These are phyloP conservation scores for Microctonus aethiopoides DNA, from an alignment of 2,888 invertebrate genomes.

Conservation along the genomic window DNA sequence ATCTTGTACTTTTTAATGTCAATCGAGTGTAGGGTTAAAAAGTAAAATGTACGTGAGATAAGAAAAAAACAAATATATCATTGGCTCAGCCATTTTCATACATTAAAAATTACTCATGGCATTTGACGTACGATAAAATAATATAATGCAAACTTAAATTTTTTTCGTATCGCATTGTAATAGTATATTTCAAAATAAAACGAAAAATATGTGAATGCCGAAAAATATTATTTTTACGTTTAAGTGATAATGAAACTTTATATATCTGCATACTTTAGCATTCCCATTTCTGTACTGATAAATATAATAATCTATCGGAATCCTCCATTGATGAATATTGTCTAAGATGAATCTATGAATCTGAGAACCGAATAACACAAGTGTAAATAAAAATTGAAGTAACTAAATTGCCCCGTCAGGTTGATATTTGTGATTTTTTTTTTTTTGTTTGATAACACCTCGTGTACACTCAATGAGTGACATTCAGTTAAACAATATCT, in stretches of 20 bases:
- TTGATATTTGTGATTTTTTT: neutral
- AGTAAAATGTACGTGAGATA: neutral
- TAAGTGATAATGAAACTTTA: neutral
- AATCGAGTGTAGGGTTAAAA: slow-evolving; percentile 16
- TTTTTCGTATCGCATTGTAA: slow-evolving; percentile 16
- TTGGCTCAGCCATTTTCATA: neutral
- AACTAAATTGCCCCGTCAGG: neutral
- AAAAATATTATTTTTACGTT: neutral
- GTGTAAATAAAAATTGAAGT: slow-evolving; percentile 4
- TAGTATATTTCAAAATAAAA: neutral
- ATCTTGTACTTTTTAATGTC: neutral
- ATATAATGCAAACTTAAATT: neutral
- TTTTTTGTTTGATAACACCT: neutral
- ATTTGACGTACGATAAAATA: slow-evolving; percentile 6
- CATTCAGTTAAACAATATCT: neutral
- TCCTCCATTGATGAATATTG: neutral
- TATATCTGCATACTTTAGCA: slow-evolving; percentile 22
- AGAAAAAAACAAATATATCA: neutral
- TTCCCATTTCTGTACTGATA: slow-evolving; percentile 18
- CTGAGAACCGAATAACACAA: neutral
- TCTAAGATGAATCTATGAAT: neutral
- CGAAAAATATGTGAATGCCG: neutral
- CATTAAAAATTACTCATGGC: slow-evolving; percentile 14
- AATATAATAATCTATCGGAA: neutral
- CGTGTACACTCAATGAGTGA: neutral